Conservation (phyloP, 2,888 invertebrate genomes). For the Eubasilissa splendida region DNA sequence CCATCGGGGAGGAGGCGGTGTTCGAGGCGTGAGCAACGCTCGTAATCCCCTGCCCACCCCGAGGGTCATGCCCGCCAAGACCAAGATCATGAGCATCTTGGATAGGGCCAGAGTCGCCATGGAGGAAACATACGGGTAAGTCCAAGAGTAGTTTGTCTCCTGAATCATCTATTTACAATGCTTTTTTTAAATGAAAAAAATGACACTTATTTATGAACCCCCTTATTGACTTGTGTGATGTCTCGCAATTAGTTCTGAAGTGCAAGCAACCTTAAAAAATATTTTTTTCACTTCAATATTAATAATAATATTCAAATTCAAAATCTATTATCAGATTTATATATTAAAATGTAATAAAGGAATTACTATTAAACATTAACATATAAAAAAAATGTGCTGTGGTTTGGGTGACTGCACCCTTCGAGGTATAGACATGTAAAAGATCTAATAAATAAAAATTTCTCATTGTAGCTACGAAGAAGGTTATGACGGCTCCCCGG, state of each 20-base stretch:
- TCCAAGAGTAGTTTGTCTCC: not conserved
- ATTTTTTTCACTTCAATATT: too few species aligned
- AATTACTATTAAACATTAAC: too few species aligned
- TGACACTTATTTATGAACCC: not conserved
- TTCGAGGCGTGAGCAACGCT: constrained; percentile 59
- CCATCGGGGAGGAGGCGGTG: constrained; percentile 62
- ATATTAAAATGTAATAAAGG: too few species aligned
- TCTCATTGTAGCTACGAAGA: constrained; percentile 50
- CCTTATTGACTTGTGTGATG: not conserved
- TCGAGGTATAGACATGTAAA: too few species aligned
- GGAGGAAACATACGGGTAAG: constrained; percentile 83
- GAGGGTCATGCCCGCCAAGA: constrained; percentile 78
- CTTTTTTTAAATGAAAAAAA: not conserved
- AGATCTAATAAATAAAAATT: not conserved
- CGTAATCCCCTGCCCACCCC: constrained; percentile 66
- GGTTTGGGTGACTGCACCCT: too few species aligned
- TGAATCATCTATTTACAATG: not conserved
- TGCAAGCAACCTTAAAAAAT: too few species aligned
- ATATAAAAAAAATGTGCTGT: too few species aligned
- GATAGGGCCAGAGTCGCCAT: constrained; percentile 87
- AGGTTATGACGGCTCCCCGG: constrained; percentile 52
- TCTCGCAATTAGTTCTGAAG: too few species aligned
- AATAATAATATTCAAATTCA: too few species aligned
- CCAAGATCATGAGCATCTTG: constrained; percentile 88
- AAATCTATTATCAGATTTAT: too few species aligned